Base-by-base conservation (phyloP, 1,140 invertebrate species). In the Trypoxylus dichotomus region DNA sequence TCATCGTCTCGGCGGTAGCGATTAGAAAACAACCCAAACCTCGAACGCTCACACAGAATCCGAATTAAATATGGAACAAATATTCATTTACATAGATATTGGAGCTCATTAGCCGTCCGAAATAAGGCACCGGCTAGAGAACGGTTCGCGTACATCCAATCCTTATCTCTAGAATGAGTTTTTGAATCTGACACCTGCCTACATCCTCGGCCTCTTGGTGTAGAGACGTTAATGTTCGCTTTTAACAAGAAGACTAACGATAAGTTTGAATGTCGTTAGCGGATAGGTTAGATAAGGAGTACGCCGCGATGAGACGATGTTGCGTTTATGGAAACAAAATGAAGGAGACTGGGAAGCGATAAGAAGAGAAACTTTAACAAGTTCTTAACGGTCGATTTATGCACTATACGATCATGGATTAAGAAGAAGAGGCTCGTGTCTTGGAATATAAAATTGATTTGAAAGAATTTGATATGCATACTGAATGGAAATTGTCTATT, bases 141-240 rank as follows among this genome's bases (percentile, higher is more conserved):
- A 13, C 43, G 7, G 43, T 47, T 47, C 15, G 43, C 43, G 43
- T 47, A 13, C 13, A 13, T 11, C 43, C n/a, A 47, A 3, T 13
- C 43, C 24, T 63, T 63, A 63, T 63, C 60, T 63, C 21, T 19
- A 24, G 13, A 63, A 63, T 27, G 60, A 63, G 60, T 21, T 63
- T 63, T 63, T 63, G 60, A 63, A 63, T 63, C 60, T 63, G 60
- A 63, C 60, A 63, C 60, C 60, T 63, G 60, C 60, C 60, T 63
- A 63, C 60, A 11, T 11, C 19, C 13, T 63, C 1, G 60, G 60
- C 13, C 24, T 63, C 21, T 63, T 63, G 10, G 60, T 21, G 10
- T 63, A 63, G n/a, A 24, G 60, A 63, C 60, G 60, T 11, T 63
- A 63, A 63, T 63, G 60, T 63, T 63, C 15, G 21, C 60, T 63